Evolutionary conservation across 2,113 vertebrate genomes (phyloP).

Genomic region (Syrrhaptes paradoxus): DNA sequence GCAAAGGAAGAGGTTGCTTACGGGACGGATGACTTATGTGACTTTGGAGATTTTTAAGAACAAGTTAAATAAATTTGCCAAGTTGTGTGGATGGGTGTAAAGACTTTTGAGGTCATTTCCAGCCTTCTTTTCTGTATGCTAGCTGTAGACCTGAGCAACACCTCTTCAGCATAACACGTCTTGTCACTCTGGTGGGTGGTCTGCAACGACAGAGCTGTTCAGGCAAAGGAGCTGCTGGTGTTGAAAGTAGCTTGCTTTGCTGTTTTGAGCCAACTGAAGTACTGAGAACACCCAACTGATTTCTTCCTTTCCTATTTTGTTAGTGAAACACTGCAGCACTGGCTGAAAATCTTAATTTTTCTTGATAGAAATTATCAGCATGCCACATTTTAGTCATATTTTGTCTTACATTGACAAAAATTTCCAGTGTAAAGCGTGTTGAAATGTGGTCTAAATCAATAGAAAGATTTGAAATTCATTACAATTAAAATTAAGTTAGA

Average conservation of each 20-base stretch:
- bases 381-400: neutral
- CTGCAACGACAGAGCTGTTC: neutral
- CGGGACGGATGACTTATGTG: neutral
- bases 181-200: neutral
- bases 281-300: neutral
- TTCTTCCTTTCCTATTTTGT: neutral
- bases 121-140: neutral
- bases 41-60: neutral
- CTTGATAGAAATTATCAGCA: fast-evolving
- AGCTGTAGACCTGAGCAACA: neutral
- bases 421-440: neutral
- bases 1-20: neutral
- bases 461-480: neutral
- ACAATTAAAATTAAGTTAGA: neutral
- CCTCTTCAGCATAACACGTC: fast-evolving
- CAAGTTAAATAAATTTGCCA: neutral
- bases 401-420: neutral
- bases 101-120: neutral
- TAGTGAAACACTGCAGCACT: neutral
- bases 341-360: neutral
- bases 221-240: neutral
- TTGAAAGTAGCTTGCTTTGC: neutral
- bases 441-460: neutral
- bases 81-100: neutral
- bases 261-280: neutral